Conservation (phyloP, 2,113 vertebrate genomes). For the Cathartes aura region DNA sequence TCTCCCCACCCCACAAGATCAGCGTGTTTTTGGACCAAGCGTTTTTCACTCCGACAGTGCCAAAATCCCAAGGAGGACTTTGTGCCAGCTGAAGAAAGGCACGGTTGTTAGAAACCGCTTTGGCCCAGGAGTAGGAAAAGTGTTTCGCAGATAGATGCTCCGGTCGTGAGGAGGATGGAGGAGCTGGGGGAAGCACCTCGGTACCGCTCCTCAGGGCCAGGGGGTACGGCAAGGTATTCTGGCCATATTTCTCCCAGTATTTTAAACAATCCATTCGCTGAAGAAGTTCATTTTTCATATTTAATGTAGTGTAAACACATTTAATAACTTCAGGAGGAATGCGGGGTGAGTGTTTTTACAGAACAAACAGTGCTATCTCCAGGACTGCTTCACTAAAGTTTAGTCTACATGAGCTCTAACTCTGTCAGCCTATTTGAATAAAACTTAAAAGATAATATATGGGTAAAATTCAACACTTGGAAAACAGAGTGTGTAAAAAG, state of each 20-base stretch:
- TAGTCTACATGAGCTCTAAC: conserved; percentile 48
- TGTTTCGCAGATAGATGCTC: neutral
- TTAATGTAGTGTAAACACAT: conserved; percentile 69
- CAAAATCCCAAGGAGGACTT: conserved; percentile 44
- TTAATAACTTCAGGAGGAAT: conserved; percentile 56
- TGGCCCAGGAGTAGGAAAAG: neutral
- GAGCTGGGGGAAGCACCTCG: accelerated
- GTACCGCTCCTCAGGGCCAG: neutral
- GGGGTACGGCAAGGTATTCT: neutral
- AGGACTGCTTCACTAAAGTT: conserved; percentile 32
- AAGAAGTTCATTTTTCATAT: conserved; percentile 66
- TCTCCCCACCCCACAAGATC: neutral
- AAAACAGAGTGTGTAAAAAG: conserved; percentile 48
- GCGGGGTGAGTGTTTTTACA: conserved; percentile 28
- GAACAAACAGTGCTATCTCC: conserved; percentile 65
- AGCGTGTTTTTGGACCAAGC: neutral
- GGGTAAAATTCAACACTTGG: conserved; percentile 48
- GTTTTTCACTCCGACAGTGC: neutral
- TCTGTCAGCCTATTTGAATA: conserved; percentile 55
- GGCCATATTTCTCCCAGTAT: neutral
- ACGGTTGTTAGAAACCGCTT: neutral
- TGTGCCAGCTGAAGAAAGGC: conserved; percentile 49
- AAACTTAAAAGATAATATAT: conserved; percentile 57
- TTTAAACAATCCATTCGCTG: conserved; percentile 23
- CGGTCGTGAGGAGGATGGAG: neutral